Percentiles rank a stretch among this genome's conserved stretches.
phyloP scores from a whole-genome alignment of 2,113 vertebrate species.

The Prionailurus bengalensis region DNA sequence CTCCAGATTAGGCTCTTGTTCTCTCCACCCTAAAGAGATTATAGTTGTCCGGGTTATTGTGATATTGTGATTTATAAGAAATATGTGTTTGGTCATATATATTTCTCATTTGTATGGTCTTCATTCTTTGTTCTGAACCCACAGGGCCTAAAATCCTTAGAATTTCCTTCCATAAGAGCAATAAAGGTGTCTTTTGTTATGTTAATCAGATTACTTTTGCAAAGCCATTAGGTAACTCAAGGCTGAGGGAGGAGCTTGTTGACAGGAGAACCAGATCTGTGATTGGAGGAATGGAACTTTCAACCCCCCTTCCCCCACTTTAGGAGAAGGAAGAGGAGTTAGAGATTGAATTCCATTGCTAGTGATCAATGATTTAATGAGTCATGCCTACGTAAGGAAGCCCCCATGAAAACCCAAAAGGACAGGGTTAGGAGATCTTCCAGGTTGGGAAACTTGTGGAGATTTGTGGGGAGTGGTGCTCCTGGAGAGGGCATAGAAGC shows the following conservation, averaged over 20 bases:
- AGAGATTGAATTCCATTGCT: neutral
- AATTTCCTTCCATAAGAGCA: neutral
- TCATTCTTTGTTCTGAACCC: neutral
- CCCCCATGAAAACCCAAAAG: neutral
- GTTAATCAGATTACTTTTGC: neutral
- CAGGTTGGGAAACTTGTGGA: neutral
- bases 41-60: neutral
- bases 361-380: neutral
- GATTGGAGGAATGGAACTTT: neutral
- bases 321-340: neutral
- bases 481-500: neutral
- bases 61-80: neutral
- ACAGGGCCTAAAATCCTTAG: neutral
- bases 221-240: neutral
- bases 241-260: neutral
- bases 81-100: neutral
- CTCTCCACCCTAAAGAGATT: neutral
- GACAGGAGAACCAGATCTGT: neutral
- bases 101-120: neutral
- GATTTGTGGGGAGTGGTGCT: neutral
- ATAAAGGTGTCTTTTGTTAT: neutral
- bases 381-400: neutral
- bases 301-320: neutral
- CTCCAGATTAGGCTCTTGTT: neutral
- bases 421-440: neutral